Percentiles rank a stretch among this genome's conserved stretches.
phyloP scores from a whole-genome alignment of 2,113 vertebrate genomes.

The Lynx canadensis region DNA sequence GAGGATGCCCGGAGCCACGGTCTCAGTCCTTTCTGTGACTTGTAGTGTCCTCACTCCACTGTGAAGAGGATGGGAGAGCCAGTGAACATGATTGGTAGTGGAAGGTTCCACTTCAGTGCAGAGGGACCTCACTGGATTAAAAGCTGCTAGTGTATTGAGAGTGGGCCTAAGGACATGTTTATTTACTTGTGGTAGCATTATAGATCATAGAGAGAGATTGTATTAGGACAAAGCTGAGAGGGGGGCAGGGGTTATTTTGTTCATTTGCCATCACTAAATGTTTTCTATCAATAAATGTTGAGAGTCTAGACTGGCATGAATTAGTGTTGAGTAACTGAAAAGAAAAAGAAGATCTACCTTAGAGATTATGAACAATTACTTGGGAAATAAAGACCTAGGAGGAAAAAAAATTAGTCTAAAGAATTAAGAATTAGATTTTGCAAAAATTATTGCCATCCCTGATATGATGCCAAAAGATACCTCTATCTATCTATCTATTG shows the following conservation, averaged over 20 bases:
- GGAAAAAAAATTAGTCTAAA: not conserved
- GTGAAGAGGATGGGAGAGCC: not conserved
- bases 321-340: not conserved
- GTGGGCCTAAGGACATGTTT: not conserved
- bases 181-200: not conserved
- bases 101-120: not conserved
- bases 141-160: not conserved
- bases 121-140: not conserved
- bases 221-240: not conserved
- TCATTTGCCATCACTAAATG: not conserved
- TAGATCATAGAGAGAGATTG: not conserved
- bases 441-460: not conserved
- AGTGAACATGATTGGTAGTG: not conserved
- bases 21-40: not conserved
- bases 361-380: conserved; percentile 10
- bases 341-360: not conserved
- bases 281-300: not conserved
- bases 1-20: not conserved
- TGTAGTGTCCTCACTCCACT: not conserved
- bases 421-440: not conserved
- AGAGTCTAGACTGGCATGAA: not conserved
- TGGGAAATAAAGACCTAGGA: not conserved
- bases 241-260: not conserved
- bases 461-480: not conserved
- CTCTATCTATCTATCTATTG: not conserved